Conservation (phyloP, 2,888 invertebrate species). For the Vesta saturnalis region DNA sequence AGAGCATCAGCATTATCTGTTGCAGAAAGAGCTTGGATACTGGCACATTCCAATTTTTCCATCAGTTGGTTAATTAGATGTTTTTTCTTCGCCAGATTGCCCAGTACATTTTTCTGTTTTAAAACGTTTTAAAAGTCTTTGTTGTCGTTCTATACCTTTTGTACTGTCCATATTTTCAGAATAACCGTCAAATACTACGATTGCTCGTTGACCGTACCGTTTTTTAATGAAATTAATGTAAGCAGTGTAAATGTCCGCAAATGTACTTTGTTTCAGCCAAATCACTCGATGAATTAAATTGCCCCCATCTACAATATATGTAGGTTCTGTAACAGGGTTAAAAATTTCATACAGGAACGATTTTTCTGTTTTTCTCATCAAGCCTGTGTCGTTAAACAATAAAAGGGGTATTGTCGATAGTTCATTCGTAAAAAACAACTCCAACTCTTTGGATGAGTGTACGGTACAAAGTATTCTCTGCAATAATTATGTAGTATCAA, state of each 20-base stretch:
- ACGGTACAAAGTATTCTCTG: not conserved
- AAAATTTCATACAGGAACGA: not conserved
- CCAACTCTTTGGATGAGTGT: too few species aligned
- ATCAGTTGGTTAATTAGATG: not conserved
- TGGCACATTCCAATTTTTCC: not conserved
- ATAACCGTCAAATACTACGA: not conserved
- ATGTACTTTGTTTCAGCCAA: not conserved
- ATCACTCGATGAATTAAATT: not conserved
- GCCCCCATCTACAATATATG: not conserved
- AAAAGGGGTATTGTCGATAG: not conserved
- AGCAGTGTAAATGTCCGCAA: conserved; percentile 29
- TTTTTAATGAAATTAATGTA: conserved; percentile 41
- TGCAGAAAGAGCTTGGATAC: not conserved
- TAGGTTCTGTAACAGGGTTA: not conserved
- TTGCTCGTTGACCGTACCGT: conserved; percentile 41
- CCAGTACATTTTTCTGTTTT: not conserved
- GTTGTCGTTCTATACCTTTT: conserved; percentile 7
- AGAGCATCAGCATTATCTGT: not conserved
- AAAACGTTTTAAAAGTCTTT: conserved; percentile 7
- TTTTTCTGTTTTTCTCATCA: too few species aligned
- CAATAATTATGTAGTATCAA: not conserved
- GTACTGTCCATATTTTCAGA: not conserved
- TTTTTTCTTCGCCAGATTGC: not conserved
- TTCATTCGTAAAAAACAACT: too few species aligned
- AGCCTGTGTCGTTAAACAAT: not conserved